Conservation (phyloP, 2,797 vertebrate genomes). For the Prunella strophiata region DNA sequence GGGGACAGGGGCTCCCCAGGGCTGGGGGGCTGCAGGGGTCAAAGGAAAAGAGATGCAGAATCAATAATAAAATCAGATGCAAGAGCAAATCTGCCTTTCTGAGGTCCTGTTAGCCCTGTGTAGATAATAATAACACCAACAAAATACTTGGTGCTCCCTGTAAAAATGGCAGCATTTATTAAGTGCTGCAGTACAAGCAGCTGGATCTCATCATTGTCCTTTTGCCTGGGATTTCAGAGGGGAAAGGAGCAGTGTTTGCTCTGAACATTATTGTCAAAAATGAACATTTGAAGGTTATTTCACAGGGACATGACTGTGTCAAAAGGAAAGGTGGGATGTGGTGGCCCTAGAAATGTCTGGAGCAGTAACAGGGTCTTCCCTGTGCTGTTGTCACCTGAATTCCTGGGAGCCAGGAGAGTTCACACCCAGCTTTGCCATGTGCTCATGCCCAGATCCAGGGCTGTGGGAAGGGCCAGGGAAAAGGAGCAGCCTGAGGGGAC, state of each 20-base stretch:
- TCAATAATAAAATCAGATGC: background rate
- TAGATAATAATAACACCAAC: background rate
- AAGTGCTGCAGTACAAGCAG: background rate
- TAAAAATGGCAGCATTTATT: conserved; percentile 10
- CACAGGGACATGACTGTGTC: background rate
- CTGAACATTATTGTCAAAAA: background rate
- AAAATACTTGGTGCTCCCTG: background rate
- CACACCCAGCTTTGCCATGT: background rate
- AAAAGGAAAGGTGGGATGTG: background rate
- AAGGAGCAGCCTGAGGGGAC: background rate
- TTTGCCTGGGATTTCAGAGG: background rate
- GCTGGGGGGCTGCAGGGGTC: background rate
- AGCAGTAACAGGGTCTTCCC: background rate
- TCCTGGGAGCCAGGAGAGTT: background rate
- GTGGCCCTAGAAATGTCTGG: background rate
- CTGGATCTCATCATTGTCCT: background rate
- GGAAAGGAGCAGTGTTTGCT: background rate
- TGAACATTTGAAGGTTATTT: background rate
- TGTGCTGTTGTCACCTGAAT: background rate
- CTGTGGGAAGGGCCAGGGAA: background rate
- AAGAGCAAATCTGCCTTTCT: background rate
- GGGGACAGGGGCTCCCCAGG: background rate
- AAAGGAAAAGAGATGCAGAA: background rate
- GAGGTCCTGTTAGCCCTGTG: background rate
- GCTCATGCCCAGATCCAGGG: background rate